These are phyloP conservation scores for Spea multiplicata DNA, from an alignment of 2,113 vertebrate species.

Conservation along the genomic window DNA sequence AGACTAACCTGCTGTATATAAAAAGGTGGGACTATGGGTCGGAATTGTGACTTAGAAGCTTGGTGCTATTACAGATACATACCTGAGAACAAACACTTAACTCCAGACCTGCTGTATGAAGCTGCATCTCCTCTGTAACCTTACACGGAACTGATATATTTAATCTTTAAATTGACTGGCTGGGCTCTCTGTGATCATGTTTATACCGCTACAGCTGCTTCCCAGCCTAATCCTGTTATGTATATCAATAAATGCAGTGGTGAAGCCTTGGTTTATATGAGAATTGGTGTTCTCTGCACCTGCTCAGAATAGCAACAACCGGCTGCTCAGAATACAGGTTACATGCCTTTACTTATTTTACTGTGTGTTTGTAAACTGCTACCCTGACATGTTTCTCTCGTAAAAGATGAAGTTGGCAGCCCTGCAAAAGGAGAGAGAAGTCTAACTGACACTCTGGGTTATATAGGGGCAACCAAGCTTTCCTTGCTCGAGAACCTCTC, in stretches of 20 bases:
- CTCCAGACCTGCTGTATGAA: slow-evolving; percentile 17
- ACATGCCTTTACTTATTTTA: too few relatives aligned
- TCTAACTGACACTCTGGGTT: too few relatives aligned
- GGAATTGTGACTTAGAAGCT: neutral
- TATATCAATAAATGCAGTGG: neutral
- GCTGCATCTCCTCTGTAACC: neutral
- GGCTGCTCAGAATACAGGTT: neutral
- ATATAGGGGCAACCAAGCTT: too few relatives aligned
- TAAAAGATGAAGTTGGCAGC: too few relatives aligned
- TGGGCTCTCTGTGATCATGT: slow-evolving; percentile 6
- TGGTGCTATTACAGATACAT: slow-evolving; percentile 3
- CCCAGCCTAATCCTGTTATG: slow-evolving; percentile 29
- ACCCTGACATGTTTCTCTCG: too few relatives aligned
- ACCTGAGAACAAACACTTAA: slow-evolving; percentile 25
- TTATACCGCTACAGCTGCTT: slow-evolving; percentile 14
- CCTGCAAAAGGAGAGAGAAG: too few relatives aligned
- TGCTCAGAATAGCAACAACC: neutral
- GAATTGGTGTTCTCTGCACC: neutral
- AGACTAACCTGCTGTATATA: neutral
- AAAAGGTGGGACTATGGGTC: slow-evolving; percentile 24
- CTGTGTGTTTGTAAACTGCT: too few relatives aligned
- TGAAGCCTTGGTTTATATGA: neutral
- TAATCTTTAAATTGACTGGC: slow-evolving; percentile 14
- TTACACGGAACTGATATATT: slow-evolving; percentile 1
- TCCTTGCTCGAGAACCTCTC: too few relatives aligned